Evolutionary conservation across 2,888 invertebrate species (phyloP), one percentile per base, ranked within the genome.

Genomic region (Tyria jacobaeae): DNA sequence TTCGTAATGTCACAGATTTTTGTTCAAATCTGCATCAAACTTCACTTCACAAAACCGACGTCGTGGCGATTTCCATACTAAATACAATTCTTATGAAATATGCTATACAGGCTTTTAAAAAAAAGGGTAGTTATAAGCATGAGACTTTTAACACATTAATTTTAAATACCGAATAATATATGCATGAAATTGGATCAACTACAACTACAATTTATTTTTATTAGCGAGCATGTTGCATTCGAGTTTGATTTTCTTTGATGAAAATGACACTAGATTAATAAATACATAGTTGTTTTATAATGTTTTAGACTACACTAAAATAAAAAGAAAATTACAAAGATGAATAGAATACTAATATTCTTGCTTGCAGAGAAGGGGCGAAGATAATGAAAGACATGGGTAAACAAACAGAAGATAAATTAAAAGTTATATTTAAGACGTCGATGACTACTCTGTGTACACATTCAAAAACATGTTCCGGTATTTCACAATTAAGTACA

Each of bases 341-440:
- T 89, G 89, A 88, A 87, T 79, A 87, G 88, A 88, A 84, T 84
- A 86, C 86, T 79, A 85, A 84, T 81, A 84, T 91, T 89, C 82
- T 86, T 90, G 85, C 77, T 92, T 92, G 71, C 92, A 92, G 92
- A 89, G 83, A 82, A 83, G 78, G 35, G 62, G 68, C 65, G 64
- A 71, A 66, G 70, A 63, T 64, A 47, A 53, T 35, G 61, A 60
- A 48, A 6, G 58, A 70, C 31, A 90, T 90, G 89, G 88, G 83
- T 57, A 90, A 84, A 70, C 65, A 41, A 61, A 50, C 51, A 9
- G 69, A 64, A 54, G 47, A 57, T 25, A 76, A 66, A 74, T 68
- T 60, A 80, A 56, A 47, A 47, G 55, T 88, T 3, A 66, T 91
- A 48, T 89, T 76, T 76, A 91, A 87, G 81, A 91, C 85, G 52